Conservation (phyloP, 1,140 invertebrate genomes). For the Eulimnadia texana region DNA sequence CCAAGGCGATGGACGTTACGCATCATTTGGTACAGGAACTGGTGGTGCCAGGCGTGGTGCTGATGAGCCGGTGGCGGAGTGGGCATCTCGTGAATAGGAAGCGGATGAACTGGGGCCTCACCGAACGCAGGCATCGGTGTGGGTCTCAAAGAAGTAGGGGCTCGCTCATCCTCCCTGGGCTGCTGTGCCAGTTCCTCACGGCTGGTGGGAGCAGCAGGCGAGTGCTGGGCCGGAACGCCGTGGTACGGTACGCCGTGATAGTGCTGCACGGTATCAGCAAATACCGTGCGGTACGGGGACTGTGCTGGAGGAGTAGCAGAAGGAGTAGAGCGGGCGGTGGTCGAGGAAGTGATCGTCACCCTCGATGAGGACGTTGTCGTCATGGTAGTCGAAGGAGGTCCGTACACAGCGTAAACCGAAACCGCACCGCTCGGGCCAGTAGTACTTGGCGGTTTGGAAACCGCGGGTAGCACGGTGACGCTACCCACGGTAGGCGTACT, state of each 20-base stretch:
- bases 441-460: neutral
- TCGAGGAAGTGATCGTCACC: neutral
- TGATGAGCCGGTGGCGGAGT: slow-evolving; percentile 15
- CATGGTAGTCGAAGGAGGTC: neutral
- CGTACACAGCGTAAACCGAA: slow-evolving; percentile 12
- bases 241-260: neutral
- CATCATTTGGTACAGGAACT: neutral
- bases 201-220: neutral
- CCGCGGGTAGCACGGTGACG: slow-evolving; percentile 8
- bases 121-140: neutral
- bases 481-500: neutral
- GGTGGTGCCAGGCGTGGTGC: slow-evolving; percentile 5
- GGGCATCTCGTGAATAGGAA: slow-evolving; percentile 4
- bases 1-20: neutral
- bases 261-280: neutral
- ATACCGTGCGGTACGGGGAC: neutral
- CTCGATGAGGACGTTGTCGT: neutral
- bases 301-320: neutral
- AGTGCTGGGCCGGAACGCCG: neutral
- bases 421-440: slow-evolving; percentile 3
- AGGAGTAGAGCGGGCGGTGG: slow-evolving; percentile 1
- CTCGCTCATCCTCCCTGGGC: neutral
- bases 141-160: neutral
- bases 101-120: neutral
- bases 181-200: neutral